These are phyloP conservation scores for Dolichoris vasculosae DNA, from an alignment of 1,140 invertebrate genomes.

Conservation along the genomic window DNA sequence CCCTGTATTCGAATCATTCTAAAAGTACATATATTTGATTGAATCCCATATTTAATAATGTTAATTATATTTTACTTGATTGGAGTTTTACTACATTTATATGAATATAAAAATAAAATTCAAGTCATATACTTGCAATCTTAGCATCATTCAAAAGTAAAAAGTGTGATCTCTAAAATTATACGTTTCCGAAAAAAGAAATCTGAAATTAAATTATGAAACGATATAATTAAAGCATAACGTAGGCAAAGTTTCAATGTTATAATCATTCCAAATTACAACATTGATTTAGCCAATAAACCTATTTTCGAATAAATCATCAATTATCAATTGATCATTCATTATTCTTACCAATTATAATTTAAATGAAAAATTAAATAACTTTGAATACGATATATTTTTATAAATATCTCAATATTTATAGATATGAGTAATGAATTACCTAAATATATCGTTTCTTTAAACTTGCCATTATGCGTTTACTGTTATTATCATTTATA, in stretches of 20 bases:
- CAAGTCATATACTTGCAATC: not conserved
- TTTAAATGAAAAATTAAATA: too few relatives aligned
- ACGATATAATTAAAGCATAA: not conserved
- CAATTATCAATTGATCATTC: too few relatives aligned
- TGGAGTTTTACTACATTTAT: not conserved
- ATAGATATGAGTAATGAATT: too few relatives aligned
- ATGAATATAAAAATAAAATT: conserved; percentile 16
- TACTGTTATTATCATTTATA: too few relatives aligned
- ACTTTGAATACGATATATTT: too few relatives aligned
- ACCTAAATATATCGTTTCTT: too few relatives aligned
- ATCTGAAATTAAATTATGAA: not conserved
- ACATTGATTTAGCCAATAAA: not conserved
- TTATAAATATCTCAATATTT: too few relatives aligned
- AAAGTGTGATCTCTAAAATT: not conserved
- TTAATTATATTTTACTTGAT: not conserved
- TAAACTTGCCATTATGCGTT: too few relatives aligned
- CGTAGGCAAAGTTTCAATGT: not conserved
- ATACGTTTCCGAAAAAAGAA: not conserved
- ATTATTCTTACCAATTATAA: too few relatives aligned
- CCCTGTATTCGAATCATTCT: not conserved
- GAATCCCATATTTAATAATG: not conserved
- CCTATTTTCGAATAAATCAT: not conserved
- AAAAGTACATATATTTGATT: conserved; percentile 18
- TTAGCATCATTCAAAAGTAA: not conserved
- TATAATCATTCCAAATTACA: not conserved